Evolutionary conservation across 2,888 invertebrate species (phyloP).

Genomic region (Orthonevra nobilis): DNA sequence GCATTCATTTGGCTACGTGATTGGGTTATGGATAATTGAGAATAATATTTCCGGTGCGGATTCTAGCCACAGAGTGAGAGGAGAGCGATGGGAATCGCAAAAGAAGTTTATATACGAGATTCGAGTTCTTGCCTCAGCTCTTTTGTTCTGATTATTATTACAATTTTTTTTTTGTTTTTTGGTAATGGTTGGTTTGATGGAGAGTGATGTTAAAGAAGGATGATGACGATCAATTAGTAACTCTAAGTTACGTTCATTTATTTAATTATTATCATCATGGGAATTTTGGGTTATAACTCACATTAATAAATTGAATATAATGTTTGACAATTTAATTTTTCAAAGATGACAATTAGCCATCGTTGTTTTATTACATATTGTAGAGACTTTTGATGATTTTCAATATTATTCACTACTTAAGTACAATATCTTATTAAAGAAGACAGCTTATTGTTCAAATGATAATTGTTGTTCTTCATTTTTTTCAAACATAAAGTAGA

Average conservation of each 20-base stretch:
- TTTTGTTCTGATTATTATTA: conserved; percentile 47
- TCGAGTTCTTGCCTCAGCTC: conserved; percentile 34
- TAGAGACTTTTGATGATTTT: too few species aligned
- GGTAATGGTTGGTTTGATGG: conserved; percentile 26
- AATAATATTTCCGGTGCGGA: conserved; percentile 64
- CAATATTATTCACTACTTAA: too few species aligned
- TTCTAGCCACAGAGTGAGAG: conserved; percentile 23
- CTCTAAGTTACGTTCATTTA: neutral
- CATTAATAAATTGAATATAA: too few species aligned
- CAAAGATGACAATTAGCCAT: too few species aligned
- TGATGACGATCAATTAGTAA: conserved; percentile 2
- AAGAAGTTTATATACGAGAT: neutral
- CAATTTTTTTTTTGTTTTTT: neutral
- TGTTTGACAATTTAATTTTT: too few species aligned
- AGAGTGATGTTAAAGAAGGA: neutral
- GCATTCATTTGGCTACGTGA: conserved; percentile 36
- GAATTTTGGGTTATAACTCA: neutral
- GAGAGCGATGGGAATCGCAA: conserved; percentile 3
- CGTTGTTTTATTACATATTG: too few species aligned
- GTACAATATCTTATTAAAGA: too few species aligned
- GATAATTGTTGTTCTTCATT: too few species aligned
- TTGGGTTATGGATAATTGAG: conserved; percentile 53
- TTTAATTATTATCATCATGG: neutral
- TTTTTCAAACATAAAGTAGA: too few species aligned
- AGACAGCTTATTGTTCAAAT: too few species aligned